Base-by-base conservation (phyloP, 2,113 vertebrate genomes). In the Oenanthe oenanthe region DNA sequence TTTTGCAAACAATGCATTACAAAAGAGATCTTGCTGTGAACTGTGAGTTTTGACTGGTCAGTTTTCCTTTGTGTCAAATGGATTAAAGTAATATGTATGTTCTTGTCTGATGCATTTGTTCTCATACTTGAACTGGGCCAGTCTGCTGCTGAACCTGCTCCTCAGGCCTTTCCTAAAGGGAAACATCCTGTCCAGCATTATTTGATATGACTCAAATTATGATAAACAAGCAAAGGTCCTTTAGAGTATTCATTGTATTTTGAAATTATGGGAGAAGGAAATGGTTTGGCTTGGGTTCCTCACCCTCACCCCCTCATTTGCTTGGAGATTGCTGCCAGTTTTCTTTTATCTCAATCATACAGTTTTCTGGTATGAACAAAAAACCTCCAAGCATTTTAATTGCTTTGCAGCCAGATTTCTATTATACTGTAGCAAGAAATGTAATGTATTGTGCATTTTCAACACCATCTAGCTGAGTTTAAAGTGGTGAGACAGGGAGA, bases 21-120 rank as follows among this genome's bases (percentile, higher is more conserved):
- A 75, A 88, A 95, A 92, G 88, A 91, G 91, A 65, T 78, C 65
- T 91, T 92, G 85, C 81, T 89, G 45, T 74, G 42, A 79, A 92
- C 80, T 93, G 72, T 77, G 91, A 89, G 84, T 94, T 91, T 25
- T 22, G 54, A 89, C 70, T 86, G 80, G 61, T 93, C 76, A 82
- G 66, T 85, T 89, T 85, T 89, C 54, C 74, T 87, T 66, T 67
- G 22, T 91, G 80, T 91, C 71, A 76, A n/a, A 89, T 70, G 87
- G 77, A 89, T 95, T 89, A 71, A 97, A 90, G 21, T 60, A 54
- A 71, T 62, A n/a, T 0, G 14, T 61, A 26, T 3, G 1, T 76
- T 79, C 78, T 73, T 48, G 67, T 89, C 71, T 92, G 81, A 82
- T 93, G 66, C 85, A 51, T 80, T 94, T 91, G 34, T 89, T 93